Evolutionary conservation across 2,797 vertebrate species (phyloP), one percentile per base, ranked within the genome.

Genomic region (Lepus townsendii): DNA sequence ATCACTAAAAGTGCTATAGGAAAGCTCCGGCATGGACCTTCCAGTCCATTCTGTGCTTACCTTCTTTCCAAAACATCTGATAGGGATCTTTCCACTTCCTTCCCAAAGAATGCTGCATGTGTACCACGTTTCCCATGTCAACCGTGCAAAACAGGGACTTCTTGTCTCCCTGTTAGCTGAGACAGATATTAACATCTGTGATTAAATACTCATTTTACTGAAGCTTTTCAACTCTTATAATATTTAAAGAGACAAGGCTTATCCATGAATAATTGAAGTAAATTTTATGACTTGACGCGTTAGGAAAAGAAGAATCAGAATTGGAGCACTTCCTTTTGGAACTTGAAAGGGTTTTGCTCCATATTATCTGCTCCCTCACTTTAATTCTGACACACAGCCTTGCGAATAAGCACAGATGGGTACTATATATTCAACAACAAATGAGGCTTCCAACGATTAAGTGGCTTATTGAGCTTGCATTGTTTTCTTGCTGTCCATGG

Each of bases 1-100:
- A 96, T 94, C 82, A 87, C 88, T 94, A 78, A 80, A 97, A 96
- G 78, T 72, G 35, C 91, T 91, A 95, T 93, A 76, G 90, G 72
- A 35, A 89, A 96, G 20, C 63, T 91, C 35, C 84, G 6, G 7
- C n/a, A 52, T 96, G 84, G 65, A 91, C 35, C 85, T 94, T 93
- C 82, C 86, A 93, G 92, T 20, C 0, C 0, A 52, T 77, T 93
- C 73, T 42, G 71, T 27, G 32, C 66, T 79, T 71, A 85, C 4
- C 30, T 95, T 94, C 16, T 96, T 96, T 97, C 91, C 87, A 66
- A 63, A 96, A 90, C 75, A 95, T n/a, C 76, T 50, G n/a, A 26
- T 96, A 79, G 14, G 7, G 79, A 57, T 4, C 13, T 22, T 26
- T 90, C 78, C 52, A 88, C 35, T 94, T 96, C 94, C 93, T 96